phyloP scores from a whole-genome alignment of 2,113 vertebrate species.

The Opisthocomus hoazin region DNA sequence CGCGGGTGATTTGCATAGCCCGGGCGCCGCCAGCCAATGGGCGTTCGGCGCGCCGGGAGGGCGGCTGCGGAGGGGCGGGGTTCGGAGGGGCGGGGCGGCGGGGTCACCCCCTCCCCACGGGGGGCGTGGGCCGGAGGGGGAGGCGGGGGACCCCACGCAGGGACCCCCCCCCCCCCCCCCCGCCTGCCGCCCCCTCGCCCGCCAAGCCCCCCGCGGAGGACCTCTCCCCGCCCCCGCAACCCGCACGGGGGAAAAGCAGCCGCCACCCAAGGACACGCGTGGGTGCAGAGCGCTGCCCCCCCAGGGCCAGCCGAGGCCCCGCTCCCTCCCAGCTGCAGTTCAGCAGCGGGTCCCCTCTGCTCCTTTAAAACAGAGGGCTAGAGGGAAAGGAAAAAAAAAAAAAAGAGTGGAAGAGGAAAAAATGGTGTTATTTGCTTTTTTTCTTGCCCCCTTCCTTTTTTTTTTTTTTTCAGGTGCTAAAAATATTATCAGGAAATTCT shows the following conservation, averaged over 20 bases:
- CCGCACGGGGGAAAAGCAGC: too few species aligned
- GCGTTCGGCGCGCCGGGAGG: background rate
- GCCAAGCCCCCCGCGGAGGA: background rate
- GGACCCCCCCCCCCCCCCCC: too few species aligned
- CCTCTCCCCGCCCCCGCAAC: background rate
- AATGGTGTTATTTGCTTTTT: background rate
- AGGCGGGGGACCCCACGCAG: too few species aligned
- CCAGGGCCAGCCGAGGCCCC: background rate
- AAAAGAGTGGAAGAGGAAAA: background rate
- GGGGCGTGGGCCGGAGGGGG: background rate
- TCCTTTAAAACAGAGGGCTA: background rate
- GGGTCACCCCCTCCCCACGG: background rate
- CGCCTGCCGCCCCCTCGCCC: too few species aligned
- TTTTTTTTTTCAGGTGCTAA: constrained; percentile 60
- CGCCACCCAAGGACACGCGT: too few species aligned
- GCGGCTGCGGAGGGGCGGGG: background rate
- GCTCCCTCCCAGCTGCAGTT: too few species aligned
- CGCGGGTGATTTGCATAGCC: background rate
- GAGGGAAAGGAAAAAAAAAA: too few species aligned
- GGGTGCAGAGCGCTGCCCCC: background rate
- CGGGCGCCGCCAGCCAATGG: background rate
- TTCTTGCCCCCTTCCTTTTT: rapidly evolving
- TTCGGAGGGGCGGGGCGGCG: too few species aligned
- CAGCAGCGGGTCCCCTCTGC: background rate
- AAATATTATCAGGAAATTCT: constrained; percentile 76